Evolutionary conservation across 1,140 invertebrate genomes (phyloP).

Genomic region (Anoplophora glabripennis): DNA sequence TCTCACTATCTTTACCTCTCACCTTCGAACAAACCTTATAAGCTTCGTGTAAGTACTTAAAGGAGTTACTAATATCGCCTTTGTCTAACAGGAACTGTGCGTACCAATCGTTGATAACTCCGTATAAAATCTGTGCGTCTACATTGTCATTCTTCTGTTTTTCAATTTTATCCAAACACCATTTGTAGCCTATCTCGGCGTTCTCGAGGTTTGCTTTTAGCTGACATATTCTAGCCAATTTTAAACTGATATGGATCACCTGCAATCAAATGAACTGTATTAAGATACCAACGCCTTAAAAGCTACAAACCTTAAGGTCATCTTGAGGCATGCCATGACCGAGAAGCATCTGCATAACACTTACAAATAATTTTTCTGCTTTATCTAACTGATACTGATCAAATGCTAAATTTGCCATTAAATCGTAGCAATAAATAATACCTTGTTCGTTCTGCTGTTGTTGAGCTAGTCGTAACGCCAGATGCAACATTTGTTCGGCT

Average conservation of each 20-base stretch:
- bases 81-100: constrained; percentile 69
- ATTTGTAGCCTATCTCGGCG: constrained; percentile 72
- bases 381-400: constrained; percentile 72
- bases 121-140: constrained; percentile 62
- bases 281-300: constrained; percentile 34
- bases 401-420: constrained; percentile 87
- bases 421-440: constrained; percentile 83
- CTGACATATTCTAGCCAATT: constrained; percentile 70
- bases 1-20: constrained; percentile 66
- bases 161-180: constrained; percentile 69
- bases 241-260: constrained; percentile 72
- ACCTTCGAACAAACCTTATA: constrained; percentile 64
- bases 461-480: constrained; percentile 79
- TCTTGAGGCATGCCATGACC: constrained; percentile 64
- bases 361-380: constrained; percentile 79
- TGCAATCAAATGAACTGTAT: constrained; percentile 24
- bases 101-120: constrained; percentile 78
- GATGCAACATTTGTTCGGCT: constrained; percentile 80
- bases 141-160: constrained; percentile 53
- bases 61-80: constrained; percentile 62
- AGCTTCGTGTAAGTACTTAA: constrained; percentile 66
- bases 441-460: constrained; percentile 71
- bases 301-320: constrained; percentile 64
- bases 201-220: constrained; percentile 60
- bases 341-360: constrained; percentile 75